phyloP scores from a whole-genome alignment of 1,140 invertebrate genomes.

The Aphidius ervi region DNA sequence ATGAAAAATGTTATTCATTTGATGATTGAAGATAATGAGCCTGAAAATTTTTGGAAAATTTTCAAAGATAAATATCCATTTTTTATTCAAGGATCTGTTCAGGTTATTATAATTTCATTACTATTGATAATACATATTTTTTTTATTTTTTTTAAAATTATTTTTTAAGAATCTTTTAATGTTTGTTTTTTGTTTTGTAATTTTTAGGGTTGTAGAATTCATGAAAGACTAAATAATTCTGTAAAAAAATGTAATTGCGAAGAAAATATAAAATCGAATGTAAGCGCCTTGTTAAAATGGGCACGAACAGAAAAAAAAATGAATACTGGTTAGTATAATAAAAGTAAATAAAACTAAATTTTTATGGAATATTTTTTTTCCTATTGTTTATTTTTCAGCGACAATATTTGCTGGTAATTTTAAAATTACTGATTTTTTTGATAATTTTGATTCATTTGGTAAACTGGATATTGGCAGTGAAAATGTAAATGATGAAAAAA shows the following conservation, averaged over 20 bases:
- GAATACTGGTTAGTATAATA: slow-evolving; percentile 28
- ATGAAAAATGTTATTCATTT: slow-evolving; percentile 33
- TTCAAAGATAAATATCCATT: slow-evolving; percentile 22
- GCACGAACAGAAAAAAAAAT: slow-evolving; percentile 24
- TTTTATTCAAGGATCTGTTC: slow-evolving; percentile 28
- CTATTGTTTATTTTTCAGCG: not conserved
- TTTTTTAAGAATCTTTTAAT: slow-evolving; percentile 7
- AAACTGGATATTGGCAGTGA: no score
- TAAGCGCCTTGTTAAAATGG: slow-evolving; percentile 12
- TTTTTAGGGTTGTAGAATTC: not conserved
- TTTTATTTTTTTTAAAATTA: slow-evolving; percentile 2
- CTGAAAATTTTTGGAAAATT: slow-evolving; percentile 20
- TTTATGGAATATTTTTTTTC: not conserved
- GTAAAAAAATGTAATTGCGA: slow-evolving; percentile 9
- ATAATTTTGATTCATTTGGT: not conserved
- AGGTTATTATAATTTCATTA: slow-evolving; percentile 20
- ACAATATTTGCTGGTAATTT: slow-evolving; percentile 15
- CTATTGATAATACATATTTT: not conserved
- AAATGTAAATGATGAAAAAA: no score
- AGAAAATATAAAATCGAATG: not conserved
- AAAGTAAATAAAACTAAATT: not conserved
- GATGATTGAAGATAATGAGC: slow-evolving; percentile 24
- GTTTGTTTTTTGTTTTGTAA: not conserved
- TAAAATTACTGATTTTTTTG: not conserved
- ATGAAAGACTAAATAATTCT: not conserved